phyloP scores from a whole-genome alignment of 2,113 vertebrate species.

The Caranx melampygus region DNA sequence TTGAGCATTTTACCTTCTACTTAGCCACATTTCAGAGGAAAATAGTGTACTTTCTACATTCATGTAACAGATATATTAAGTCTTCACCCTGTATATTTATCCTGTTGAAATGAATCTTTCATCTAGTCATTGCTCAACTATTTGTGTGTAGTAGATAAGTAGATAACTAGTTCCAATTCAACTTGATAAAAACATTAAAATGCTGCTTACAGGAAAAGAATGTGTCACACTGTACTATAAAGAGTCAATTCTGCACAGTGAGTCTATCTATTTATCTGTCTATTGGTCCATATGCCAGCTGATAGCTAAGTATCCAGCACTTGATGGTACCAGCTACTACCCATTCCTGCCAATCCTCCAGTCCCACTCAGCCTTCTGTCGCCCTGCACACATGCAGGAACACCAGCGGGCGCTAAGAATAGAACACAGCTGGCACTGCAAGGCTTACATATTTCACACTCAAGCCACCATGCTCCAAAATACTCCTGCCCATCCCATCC shows the following conservation, averaged over 20 bases:
- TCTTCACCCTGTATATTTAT: background rate
- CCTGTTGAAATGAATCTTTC: too few relatives aligned
- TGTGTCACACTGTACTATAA: too few relatives aligned
- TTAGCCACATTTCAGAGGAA: background rate
- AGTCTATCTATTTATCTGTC: background rate
- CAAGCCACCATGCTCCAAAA: constrained; percentile 76
- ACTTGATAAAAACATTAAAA: too few relatives aligned
- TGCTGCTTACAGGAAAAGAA: too few relatives aligned
- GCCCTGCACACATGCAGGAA: constrained; percentile 70
- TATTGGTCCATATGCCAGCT: constrained; percentile 13
- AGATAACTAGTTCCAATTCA: too few relatives aligned
- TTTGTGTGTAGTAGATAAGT: too few relatives aligned
- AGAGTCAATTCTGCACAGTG: too few relatives aligned
- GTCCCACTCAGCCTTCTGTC: constrained; percentile 72
- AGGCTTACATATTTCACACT: constrained; percentile 84
- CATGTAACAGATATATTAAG: background rate
- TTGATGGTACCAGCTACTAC: constrained; percentile 43
- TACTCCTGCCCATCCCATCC: constrained; percentile 70
- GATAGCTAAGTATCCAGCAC: constrained; percentile 51
- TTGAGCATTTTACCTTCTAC: background rate
- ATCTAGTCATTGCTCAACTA: too few relatives aligned
- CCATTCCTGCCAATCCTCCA: constrained; percentile 67
- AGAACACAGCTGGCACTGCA: constrained; percentile 85
- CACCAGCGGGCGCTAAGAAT: constrained; percentile 81
- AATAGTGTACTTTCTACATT: background rate